Conservation (phyloP, 2,888 invertebrate species). For the Drosophila phalerata region DNA sequence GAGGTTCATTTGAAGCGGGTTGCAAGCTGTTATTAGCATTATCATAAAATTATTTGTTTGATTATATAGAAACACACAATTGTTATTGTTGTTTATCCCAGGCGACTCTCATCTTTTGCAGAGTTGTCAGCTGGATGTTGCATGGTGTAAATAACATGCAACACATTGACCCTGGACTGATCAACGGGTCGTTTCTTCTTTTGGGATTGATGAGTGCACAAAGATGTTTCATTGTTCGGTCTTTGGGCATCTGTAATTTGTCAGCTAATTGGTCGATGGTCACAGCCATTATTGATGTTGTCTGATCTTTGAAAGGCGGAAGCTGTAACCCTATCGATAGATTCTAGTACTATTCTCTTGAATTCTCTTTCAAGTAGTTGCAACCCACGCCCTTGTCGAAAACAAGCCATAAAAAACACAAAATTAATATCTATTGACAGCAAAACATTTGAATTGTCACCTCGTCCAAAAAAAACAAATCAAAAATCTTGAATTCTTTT, state of each 20-base stretch:
- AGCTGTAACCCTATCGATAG: conserved; percentile 17
- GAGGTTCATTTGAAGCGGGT: conserved; percentile 27
- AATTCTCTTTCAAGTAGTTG: conserved; percentile 9
- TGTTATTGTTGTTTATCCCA: conserved; percentile 25
- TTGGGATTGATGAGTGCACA: conserved; percentile 42
- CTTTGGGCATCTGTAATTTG: conserved; percentile 62
- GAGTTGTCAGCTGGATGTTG: conserved; percentile 19
- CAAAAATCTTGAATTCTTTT: conserved; percentile 54
- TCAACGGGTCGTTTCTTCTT: conserved; percentile 27
- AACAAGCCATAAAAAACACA: conserved; percentile 42
- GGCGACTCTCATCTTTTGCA: conserved; percentile 45
- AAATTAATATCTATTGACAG: conserved; percentile 68
- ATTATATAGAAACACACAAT: conserved; percentile 36
- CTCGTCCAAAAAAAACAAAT: conserved; percentile 36
- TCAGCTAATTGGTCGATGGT: conserved; percentile 45
- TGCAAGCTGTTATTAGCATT: conserved; percentile 50
- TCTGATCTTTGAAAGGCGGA: conserved; percentile 56
- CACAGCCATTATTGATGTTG: conserved; percentile 26
- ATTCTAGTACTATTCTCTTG: not conserved
- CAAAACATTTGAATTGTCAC: conserved; percentile 68
- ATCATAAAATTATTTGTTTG: conserved; percentile 53
- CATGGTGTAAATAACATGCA: conserved; percentile 53
- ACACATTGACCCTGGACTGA: conserved; percentile 76
- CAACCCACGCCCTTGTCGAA: conserved; percentile 32
- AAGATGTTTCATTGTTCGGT: conserved; percentile 60